Base-by-base conservation (phyloP, 2,888 invertebrate species). In the Suillia variegata region DNA sequence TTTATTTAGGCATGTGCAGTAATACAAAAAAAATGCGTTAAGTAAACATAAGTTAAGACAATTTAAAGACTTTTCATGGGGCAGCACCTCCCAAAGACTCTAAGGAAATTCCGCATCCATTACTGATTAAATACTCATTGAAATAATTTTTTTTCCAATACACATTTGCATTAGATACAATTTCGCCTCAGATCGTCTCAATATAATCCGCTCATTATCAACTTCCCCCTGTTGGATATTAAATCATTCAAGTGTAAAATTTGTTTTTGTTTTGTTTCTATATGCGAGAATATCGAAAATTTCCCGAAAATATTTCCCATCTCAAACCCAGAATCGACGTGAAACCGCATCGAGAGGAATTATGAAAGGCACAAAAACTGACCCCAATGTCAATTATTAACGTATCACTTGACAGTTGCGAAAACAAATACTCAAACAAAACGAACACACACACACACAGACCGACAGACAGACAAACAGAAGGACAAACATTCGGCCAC, bases 311-410 rank as follows among this genome's bases (percentile, higher is more conserved):
- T n/a, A n/a, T n/a, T n/a, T n/a, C n/a, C n/a, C n/a, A n/a, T n/a
- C 38, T n/a, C 38, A 38, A 38, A 38, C 15, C 10, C 38, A 38
- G n/a, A 6, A 13, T 5, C 38, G 38, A n/a, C 10, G 26, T 6
- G 18, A 45, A 45, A 45, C 45, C 45, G 13, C 45, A 45, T 33
- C 38, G 38, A n/a, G n/a, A 33, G 38, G 50, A 49, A 56, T 56
- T 56, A 56, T 50, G 56, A 56, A 50, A 56, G 56, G 50, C 56
- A 56, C 53, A 58, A 42, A 45, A 64, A 66, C 65, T 77, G 77
- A 78, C 77, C 77, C 76, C 76, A 72, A 71, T 74, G 76, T 75
- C 77, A 77, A 76, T 78, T 78, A 78, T 77, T 78, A 76, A 78
- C 77, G 77, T 78, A 78, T 77, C 78, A 77, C 76, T 77, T 77